Evolutionary conservation across 2,113 vertebrate species (phyloP).

Genomic region (Nyctibius bracteatus): DNA sequence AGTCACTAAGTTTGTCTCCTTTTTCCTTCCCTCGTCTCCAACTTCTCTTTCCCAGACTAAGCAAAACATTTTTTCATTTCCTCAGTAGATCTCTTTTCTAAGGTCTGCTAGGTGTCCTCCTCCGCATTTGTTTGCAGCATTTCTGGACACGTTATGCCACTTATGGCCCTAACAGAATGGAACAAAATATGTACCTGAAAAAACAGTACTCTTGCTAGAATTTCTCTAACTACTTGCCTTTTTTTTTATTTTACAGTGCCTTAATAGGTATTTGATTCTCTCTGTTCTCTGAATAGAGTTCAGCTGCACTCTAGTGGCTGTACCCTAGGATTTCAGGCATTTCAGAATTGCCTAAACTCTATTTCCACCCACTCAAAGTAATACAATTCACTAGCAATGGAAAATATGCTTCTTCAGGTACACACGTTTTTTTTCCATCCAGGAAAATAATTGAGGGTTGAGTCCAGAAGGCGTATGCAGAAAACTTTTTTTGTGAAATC

Average conservation of each 20-base stretch:
- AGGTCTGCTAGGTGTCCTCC: not conserved
- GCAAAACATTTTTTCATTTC: not conserved
- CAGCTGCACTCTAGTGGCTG: constrained; percentile 12
- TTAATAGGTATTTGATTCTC: not conserved
- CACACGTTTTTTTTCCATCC: not conserved
- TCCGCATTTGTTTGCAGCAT: not conserved
- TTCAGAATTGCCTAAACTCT: not conserved
- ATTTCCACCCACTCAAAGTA: not conserved
- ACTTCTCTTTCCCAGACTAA: not conserved
- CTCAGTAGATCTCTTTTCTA: not conserved
- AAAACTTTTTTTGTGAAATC: not conserved
- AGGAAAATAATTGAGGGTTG: not conserved
- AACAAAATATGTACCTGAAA: not conserved
- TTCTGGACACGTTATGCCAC: not conserved
- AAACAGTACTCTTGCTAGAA: not conserved
- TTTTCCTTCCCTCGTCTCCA: not conserved
- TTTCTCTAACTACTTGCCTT: not conserved
- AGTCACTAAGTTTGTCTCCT: not conserved
- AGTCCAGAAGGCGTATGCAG: not conserved
- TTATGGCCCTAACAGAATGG: not conserved
- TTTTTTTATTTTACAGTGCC: not conserved
- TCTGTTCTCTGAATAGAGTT: not conserved
- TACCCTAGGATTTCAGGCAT: not conserved
- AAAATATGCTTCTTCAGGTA: not conserved
- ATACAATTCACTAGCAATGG: not conserved